phyloP scores from a whole-genome alignment of 2,888 invertebrate species.

The Morpho achilles region DNA sequence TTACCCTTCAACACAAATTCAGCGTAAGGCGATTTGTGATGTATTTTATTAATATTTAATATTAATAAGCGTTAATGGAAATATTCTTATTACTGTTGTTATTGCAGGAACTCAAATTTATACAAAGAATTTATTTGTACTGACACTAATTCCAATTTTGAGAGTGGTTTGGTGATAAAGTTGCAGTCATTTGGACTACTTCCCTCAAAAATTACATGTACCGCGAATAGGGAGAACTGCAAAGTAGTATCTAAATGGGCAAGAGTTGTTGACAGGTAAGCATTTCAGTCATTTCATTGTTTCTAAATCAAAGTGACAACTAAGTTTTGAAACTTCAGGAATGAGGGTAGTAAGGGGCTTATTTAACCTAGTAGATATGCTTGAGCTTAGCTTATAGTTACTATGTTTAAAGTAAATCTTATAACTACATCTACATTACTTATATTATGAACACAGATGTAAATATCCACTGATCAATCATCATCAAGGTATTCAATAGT shows the following conservation, averaged over 20 bases:
- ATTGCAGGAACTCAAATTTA: conserved; percentile 53
- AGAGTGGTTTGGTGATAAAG: conserved; percentile 50
- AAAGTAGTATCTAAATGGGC: conserved; percentile 50
- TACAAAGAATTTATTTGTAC: conserved; percentile 48
- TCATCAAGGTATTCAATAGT: no score
- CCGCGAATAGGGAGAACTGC: conserved; percentile 45
- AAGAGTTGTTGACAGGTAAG: conserved; percentile 62
- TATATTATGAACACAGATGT: no score
- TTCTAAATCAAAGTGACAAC: no score
- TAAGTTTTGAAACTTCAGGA: no score
- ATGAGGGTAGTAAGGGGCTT: no score
- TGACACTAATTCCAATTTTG: conserved; percentile 43
- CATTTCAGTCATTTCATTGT: conserved; percentile 12
- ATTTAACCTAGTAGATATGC: no score
- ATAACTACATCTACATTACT: no score
- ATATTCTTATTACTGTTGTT: not conserved
- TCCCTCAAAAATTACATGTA: conserved; percentile 45
- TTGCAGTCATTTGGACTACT: conserved; percentile 55
- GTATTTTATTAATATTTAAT: not conserved
- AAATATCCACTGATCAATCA: no score
- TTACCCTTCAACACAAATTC: conserved; percentile 54
- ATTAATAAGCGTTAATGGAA: not conserved
- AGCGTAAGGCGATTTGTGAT: conserved; percentile 38
- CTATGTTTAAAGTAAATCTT: no score
- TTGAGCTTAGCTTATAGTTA: no score